Evolutionary conservation across 2,888 invertebrate genomes (phyloP), one percentile per base, ranked within the genome.

Genomic region (Aspidiotus destructor): DNA sequence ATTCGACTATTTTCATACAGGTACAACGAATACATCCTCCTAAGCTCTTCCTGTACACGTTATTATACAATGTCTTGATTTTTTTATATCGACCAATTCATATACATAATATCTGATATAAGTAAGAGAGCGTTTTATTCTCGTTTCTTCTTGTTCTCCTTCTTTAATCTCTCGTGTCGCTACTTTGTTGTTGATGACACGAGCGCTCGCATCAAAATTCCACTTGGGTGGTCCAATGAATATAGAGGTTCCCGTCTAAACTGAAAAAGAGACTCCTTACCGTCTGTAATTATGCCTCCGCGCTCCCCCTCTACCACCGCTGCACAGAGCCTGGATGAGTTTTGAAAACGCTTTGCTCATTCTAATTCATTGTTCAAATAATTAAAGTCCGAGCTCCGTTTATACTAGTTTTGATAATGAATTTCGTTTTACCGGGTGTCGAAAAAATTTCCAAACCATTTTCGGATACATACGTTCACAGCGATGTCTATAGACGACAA

Each of bases 141-240:
- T 28, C 5, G 28, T 28, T n/a, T 28, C 28, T 28, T 28, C 28
- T 28, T 3, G 28, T 28, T 28, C 28, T 28, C 28, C 28, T 5
- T 28, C 28, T 28, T 28, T 28, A 28, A 28, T 28, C 48, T 65
- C 28, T 67, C 28, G 41, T 65, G 64, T 58, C 67, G 67, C 67
- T 67, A 67, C 67, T 67, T 67, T 67, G 67, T 67, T 67, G 58
- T 58, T 48, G 67, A 67, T 67, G 67, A 67, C 67, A 67, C 67
- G 67, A 67, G 67, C 28, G 67, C 58, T 67, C 48, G 40, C 60
- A 67, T 67, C 60, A 60, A 67, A 67, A 57, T 67, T 67, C 67
- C 1, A 67, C 44, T 52, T 67, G 67, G 67, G 67, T 67, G 67
- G 67, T 67, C 67, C 52, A 28, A 28, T 28, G 28, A 28, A 40